Percentiles rank a stretch among this genome's conserved stretches.
Conservation (phyloP, 2,888 invertebrate genomes). For the Deroplatys truncata region DNA sequence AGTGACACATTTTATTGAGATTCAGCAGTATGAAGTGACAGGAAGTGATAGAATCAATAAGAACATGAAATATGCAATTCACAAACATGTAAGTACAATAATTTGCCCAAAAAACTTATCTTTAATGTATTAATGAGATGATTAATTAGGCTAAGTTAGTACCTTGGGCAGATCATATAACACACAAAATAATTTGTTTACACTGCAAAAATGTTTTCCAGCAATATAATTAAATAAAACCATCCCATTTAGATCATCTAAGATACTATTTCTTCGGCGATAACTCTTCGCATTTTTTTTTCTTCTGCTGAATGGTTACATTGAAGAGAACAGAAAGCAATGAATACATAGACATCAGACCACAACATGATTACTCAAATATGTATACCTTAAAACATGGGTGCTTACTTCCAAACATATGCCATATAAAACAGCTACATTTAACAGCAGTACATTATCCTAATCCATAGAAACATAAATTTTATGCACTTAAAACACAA, state of each 20-base stretch:
- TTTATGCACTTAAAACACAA: background rate
- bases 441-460: background rate
- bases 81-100: slow-evolving; percentile 20
- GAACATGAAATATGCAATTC: slow-evolving; percentile 10
- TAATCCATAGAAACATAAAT: background rate
- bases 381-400: background rate
- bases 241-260: background rate
- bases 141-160: slow-evolving; percentile 5
- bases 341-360: background rate
- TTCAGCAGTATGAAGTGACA: slow-evolving; percentile 12
- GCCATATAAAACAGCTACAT: background rate
- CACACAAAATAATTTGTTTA: background rate
- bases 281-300: background rate
- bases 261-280: background rate
- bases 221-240: background rate
- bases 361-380: background rate
- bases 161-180: background rate
- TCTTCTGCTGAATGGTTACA: background rate
- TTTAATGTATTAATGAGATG: background rate
- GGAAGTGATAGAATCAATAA: slow-evolving; percentile 16
- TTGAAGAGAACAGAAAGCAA: background rate
- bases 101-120: slow-evolving; percentile 3
- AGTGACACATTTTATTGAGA: slow-evolving; percentile 22
- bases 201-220: background rate
- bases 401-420: background rate